phyloP scores from a whole-genome alignment of 2,113 vertebrate genomes.

The Phrynocephalus versicolor region DNA sequence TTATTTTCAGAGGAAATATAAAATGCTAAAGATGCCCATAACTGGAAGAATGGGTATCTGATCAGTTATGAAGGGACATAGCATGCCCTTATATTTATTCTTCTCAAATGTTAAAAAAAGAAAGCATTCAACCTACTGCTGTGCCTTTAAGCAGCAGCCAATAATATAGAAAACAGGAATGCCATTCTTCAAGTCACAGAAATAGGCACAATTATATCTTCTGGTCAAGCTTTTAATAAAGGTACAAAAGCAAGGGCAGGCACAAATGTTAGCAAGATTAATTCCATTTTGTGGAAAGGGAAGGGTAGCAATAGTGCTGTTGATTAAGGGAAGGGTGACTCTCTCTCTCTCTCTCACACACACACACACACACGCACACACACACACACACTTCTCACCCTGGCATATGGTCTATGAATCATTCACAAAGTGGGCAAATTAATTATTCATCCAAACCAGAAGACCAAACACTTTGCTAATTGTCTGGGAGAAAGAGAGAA shows the following conservation, averaged over 20 bases:
- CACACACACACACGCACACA: background rate
- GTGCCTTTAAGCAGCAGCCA: background rate
- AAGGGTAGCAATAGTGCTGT: constrained; percentile 19
- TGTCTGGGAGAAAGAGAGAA: constrained; percentile 70
- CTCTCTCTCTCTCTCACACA: background rate
- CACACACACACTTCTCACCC: constrained; percentile 25
- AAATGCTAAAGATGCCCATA: background rate
- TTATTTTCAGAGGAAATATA: background rate
- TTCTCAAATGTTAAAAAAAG: background rate
- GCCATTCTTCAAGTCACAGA: background rate
- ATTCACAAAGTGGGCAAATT: constrained; percentile 80
- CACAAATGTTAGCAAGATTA: accelerated
- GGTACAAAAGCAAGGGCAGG: background rate
- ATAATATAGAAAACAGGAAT: background rate
- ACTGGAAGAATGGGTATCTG: background rate
- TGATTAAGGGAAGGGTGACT: constrained; percentile 2
- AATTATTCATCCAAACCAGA: constrained; percentile 86
- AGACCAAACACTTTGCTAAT: constrained; percentile 84
- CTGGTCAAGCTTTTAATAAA: background rate
- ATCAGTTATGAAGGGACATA: too few relatives aligned
- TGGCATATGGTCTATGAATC: constrained; percentile 88
- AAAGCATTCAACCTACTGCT: background rate
- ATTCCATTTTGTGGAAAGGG: accelerated
- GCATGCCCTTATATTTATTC: too few relatives aligned
- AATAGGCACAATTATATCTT: background rate